Base-by-base conservation (phyloP, 2,888 invertebrate genomes). In the Cosmopolites sordidus region DNA sequence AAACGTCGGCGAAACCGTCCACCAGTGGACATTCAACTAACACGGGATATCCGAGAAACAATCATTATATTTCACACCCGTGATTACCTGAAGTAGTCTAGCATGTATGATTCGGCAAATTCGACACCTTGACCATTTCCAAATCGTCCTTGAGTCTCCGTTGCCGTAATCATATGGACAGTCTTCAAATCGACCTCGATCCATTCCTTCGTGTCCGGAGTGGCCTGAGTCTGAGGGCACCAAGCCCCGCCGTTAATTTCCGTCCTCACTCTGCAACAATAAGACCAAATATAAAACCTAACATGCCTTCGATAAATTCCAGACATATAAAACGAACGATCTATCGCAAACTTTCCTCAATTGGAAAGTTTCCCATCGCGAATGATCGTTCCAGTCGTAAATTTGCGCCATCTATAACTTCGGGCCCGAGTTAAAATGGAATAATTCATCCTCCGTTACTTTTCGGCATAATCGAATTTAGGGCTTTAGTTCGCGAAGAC, bases 121-220 rank as follows among this genome's bases (percentile, higher is more conserved):
- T 95, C 94, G 63, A 84, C 86, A 22, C 94, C 94, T 73, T 89
- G 58, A 27, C 93, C 92, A 73, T 92, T 92, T 18, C 93, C 94
- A 73, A 92, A 94, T 46, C 95, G 83, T 17, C 95, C 95, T 75
- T 94, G 94, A 1, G 86, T 86, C 61, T 83, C 84, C 6, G 89
- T 82, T 15, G 83, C 87, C 0, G 91, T 90, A 68, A 95, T 83
- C 69, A 92, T 84, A 75, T 87, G 87, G 41, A 90, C 83, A 15
- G 79, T 77, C 66, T 83, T 84, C 60, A 95, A 79, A 71, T 93
- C 86, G 60, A 90, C 82, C 78, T 94, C 84, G 56, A 89, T 75
- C 87, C 87, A 88, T 73, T 89, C 88, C 54, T 79, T 80, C 1
- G 85, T 79, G 64, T 87, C 87, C n/a, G 83, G 82, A 16, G 87